Percentiles rank a stretch among this genome's conserved stretches.
phyloP scores from a whole-genome alignment of 1,140 invertebrate species.

The Dreissena rostriformis region DNA sequence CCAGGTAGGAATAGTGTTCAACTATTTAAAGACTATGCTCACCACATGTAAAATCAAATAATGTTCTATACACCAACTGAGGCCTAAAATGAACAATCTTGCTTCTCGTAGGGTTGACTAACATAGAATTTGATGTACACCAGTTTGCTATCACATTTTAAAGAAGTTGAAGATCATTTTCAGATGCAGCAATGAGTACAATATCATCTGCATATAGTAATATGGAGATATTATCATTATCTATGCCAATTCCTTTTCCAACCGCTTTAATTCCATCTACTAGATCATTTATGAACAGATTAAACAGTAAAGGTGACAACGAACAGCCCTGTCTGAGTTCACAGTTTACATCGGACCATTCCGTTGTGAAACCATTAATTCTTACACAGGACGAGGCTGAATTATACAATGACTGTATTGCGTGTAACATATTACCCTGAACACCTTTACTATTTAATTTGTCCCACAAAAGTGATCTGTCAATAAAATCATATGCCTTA shows the following conservation, averaged over 20 bases:
- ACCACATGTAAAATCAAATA: constrained; percentile 20
- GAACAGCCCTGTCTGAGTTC: constrained; percentile 36
- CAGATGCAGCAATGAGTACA: neutral
- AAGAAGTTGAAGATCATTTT: neutral
- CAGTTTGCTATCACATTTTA: neutral
- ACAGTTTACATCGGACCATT: constrained; percentile 14
- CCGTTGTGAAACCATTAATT: constrained; percentile 13
- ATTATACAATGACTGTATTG: neutral
- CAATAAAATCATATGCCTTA: constrained; percentile 33
- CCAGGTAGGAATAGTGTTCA: constrained; percentile 1
- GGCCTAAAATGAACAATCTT: constrained; percentile 12
- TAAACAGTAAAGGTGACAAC: constrained; percentile 35
- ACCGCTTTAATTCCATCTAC: neutral
- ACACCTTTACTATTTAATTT: neutral
- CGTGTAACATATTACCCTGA: constrained; percentile 20
- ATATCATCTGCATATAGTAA: constrained; percentile 39
- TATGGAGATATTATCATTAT: constrained; percentile 26
- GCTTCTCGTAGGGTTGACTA: neutral
- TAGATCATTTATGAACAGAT: constrained; percentile 42
- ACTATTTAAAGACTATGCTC: neutral
- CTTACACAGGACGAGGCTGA: constrained; percentile 18
- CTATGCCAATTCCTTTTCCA: constrained; percentile 3
- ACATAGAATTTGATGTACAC: neutral
- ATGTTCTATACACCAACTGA: neutral
- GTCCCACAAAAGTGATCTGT: constrained; percentile 22